Evolutionary conservation across 2,113 vertebrate species (phyloP), one percentile per base, ranked within the genome.

Genomic region (Apteryx mantelli): DNA sequence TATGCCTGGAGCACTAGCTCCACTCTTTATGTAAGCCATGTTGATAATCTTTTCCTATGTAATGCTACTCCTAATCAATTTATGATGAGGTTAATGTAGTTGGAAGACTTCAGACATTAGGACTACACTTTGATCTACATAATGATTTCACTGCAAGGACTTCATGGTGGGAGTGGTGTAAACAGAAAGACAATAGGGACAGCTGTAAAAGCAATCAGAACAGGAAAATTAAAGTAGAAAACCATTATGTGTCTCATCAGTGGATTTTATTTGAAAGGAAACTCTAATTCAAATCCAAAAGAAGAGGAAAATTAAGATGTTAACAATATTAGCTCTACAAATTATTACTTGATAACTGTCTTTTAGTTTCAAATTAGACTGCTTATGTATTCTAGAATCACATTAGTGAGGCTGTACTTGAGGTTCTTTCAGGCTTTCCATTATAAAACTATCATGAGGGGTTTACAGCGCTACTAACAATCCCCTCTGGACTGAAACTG

Each of bases 271-370:
- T 95, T 88, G 64, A 92, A 97, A 96, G 70, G 87, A 96, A 95
- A 88, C n/a, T 89, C 53, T 89, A 96, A 97, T 94, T 97, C 81
- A 95, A 92, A 94, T 85, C 34, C 42, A 91, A 95, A 58, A 94
- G 42, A 96, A 77, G 30, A 84, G 22, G 24, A 95, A 97, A 98
- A 96, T 97, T 85, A 95, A 92, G 82, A 96, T 71, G 84, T 86
- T 92, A 98, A 96, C 18, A 92, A 60, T 83, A 92, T 90, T 93
- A 97, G 48, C 79, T 96, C 50, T 81, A 86, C 76, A 96, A 95
- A 97, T 83, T 84, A 95, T 93, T 95, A 71, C n/a, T 90, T 84
- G 19, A 92, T 76, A 89, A 84, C 53, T 79, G 56, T 71, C 76
- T 85, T 22, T 89, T 88, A 76, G 40, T 69, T 98, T 87, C 70